Evolutionary conservation across 2,113 vertebrate genomes (phyloP), one percentile per base, ranked within the genome.

Genomic region (Hippopotamus amphibius): DNA sequence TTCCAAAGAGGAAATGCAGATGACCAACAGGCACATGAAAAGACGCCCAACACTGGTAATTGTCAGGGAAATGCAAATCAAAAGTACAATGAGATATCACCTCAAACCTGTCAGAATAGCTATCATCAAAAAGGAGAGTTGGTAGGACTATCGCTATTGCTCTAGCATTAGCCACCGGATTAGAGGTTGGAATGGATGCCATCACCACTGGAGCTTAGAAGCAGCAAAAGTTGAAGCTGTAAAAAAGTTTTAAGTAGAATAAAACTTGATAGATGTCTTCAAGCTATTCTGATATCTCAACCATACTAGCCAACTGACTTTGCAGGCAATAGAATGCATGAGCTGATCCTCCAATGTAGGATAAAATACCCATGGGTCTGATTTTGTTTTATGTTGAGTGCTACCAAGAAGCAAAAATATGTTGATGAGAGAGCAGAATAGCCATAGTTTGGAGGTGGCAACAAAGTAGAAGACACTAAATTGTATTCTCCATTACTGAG

Each of bases 221-320:
- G 9, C 0, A 55, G 26, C n/a, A 93, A 48, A 77, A 65, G 2
- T 33, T 66, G 14, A 59, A 37, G 21, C 6, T 55, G 2, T 48
- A 74, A 43, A 84, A 30, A 3, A 55, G 12, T 68, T 91, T 88
- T 84, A 93, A 72, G 28, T 48, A 91, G n/a, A 88, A 80, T 59
- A 37, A 71, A 87, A 88, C 55, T 84, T 93, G 43, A 76, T 17
- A 41, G 24, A 91, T 91, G 8, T 17, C 2, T 2, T 46, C 82
- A 81, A 81, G 5, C 15, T 92, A 86, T 81, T 55, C 46, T 74
- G 55, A 68, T 71, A 22, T 88, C 15, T 95, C 41, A 57, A 46
- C 26, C 66, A 2, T 15, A 85, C 0, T 53, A 84, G 21, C 15
- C 65, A 69, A 22, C 46, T 88, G 77, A 53, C 5, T 68, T 84